Conservation (phyloP, 2,113 vertebrate species). For the Callospermophilus lateralis region DNA sequence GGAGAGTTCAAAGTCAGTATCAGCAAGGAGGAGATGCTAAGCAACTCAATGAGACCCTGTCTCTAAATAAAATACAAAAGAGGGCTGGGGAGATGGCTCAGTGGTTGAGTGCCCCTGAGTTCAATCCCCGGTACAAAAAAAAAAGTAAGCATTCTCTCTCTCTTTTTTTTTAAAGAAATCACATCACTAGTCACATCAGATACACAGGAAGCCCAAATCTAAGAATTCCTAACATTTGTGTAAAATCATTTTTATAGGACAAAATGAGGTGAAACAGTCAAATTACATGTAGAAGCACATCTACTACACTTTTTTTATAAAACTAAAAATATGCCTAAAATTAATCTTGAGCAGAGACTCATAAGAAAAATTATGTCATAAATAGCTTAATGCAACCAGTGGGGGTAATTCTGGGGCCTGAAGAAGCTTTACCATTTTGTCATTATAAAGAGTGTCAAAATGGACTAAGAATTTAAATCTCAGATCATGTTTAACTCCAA, state of each 20-base stretch:
- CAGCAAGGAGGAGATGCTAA: no score
- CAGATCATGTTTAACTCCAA: constrained; percentile 31
- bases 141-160: no score
- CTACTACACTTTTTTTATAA: constrained; percentile 4
- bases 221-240: constrained; percentile 18
- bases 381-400: constrained; percentile 48
- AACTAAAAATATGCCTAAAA: constrained; percentile 51
- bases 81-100: no score
- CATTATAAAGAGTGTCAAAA: constrained; percentile 6
- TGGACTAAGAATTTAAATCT: constrained; percentile 29
- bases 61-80: no score
- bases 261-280: constrained; percentile 36
- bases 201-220: constrained; percentile 43
- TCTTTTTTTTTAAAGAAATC: neutral
- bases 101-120: no score
- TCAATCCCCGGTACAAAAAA: no score
- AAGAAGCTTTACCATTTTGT: neutral
- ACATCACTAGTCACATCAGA: neutral
- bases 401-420: neutral
- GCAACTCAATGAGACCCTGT: no score
- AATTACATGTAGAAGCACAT: constrained; percentile 18
- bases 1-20: no score
- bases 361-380: constrained; percentile 8
- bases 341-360: neutral
- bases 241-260: constrained; percentile 46